phyloP scores from a whole-genome alignment of 2,113 vertebrate genomes.

The Vimba vimba region DNA sequence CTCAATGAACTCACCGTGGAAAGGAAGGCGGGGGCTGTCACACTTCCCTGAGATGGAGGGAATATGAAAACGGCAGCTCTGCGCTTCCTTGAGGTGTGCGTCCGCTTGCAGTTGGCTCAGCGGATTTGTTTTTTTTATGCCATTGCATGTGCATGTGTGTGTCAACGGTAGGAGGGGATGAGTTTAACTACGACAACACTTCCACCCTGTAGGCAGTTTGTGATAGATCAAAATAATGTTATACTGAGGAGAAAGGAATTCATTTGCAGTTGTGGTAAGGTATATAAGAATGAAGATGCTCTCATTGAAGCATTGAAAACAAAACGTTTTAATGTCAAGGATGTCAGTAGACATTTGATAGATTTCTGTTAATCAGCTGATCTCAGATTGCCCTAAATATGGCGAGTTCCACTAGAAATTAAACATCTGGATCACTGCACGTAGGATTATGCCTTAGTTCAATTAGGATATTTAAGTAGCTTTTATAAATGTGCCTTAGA shows the following conservation, averaged over 20 bases:
- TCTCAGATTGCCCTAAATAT: neutral
- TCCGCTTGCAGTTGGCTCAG: constrained; percentile 13
- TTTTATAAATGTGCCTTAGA: no score
- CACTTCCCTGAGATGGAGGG: constrained; percentile 34
- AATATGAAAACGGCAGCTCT: constrained; percentile 16
- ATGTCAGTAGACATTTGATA: neutral
- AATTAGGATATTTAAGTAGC: no score
- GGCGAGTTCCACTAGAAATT: neutral
- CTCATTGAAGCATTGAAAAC: neutral
- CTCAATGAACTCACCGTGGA: constrained; percentile 39
- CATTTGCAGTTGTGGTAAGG: neutral
- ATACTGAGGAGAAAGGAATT: neutral
- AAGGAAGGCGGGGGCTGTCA: constrained; percentile 37
- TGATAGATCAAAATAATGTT: constrained; percentile 16
- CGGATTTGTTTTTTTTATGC: neutral
- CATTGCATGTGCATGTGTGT: neutral
- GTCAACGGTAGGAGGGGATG: neutral
- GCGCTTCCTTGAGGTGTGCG: constrained; percentile 27
- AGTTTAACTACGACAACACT: neutral
- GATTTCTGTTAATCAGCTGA: neutral
- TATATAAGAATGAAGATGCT: neutral
- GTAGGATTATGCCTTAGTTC: no score
- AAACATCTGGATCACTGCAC: neutral
- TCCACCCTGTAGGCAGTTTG: neutral
- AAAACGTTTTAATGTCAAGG: neutral